Base-by-base conservation (phyloP, 2,888 invertebrate species). In the Heliconius hortense region DNA sequence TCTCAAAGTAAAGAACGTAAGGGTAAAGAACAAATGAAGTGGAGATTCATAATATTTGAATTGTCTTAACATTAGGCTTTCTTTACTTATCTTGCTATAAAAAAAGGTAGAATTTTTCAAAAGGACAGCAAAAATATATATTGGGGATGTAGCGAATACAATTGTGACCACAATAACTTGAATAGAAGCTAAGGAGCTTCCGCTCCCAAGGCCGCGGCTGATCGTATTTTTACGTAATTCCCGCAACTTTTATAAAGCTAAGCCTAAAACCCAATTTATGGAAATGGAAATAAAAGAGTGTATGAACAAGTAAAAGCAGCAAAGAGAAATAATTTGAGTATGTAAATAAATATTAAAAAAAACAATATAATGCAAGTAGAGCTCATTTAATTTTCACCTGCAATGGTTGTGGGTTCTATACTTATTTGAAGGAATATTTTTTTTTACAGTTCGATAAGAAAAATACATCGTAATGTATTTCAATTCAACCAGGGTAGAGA, bases 251-350 rank as follows among this genome's bases (percentile, higher is more conserved):
- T 53, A 69, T 43, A 60, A 71, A 71, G 60, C 59, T 60, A 24
- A 71, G 71, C 71, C 71, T 60, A 11, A 60, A 71, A 48, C 68
- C 48, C 68, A 62, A 74, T 74, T 74, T 53, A 68, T 62, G 24
- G 69, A 62, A 74, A 74, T 74, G 24, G 68, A 67, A 59, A 69
- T 68, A 68, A 67, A 73, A 24, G 64, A 77, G 66, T 63, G 43
- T 63, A 71, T 43, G 39, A 71, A 60, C 39, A 5, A 60, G 26
- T 24, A 24, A 70, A 15, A 70, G 35, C 31, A 26, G 39, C 21
- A 43, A 18, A 71, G 39, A 59, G 4, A 71, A 60, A 26, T 39
- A 26, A 60, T 39, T 70, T 71, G 26, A 39, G 15, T 59, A 26
- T 2, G n/a, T n/a, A 69, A 28, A 53, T 4, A 10, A 28, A 28